Base-by-base conservation (phyloP, 37 sponge, comb jelly and placozoan species). In the Cliona cf. orientalis region DNA sequence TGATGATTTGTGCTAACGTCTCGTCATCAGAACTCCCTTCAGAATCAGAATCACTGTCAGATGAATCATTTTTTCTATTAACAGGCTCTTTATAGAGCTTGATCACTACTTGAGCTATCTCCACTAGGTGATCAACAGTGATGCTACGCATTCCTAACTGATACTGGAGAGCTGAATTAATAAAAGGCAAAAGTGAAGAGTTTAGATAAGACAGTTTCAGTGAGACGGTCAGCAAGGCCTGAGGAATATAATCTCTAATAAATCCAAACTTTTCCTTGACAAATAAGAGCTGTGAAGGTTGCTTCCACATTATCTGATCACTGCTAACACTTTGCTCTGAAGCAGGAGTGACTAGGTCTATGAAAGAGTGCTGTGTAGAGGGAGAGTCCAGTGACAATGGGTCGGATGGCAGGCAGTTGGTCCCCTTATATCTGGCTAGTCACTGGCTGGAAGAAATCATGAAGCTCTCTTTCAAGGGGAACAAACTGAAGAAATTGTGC, bases 391-490 rank as follows among this genome's bases (percentile, higher is more conserved):
- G 40, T 11, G 29, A 34, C 21, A 58, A 22, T 42, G 85, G 78
- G 3, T 82, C 84, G 3, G 72, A 64, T 0, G 90, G 90, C 25
- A 89, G 70, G 42, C 84, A 89, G 32, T 40, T 28, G 17, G 45
- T 78, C 3, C 74, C 90, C 33, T 64, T 76, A 23, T 22, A 84
- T 89, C 23, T 72, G 68, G n/a, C 45, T 45, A 2, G 90, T 35
- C 3, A 89, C 82, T n/a, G 84, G 80, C 46, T 60, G 61, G 67
- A 89, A 89, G 72, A 89, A 89, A 46, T 83, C 90, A 33, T 77
- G 79, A 11, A 89, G 68, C 28, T 89, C 90, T 42, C 83, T 80
- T 37, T 84, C 80, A 2, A 89, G 85, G 1, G 90, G 90, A 19
- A 89, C 57, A 70, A 89, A 89, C 74, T 83, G 79, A 12, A 89